A percentile compares a stretch with the other conserved stretches of the same genome.
Conservation (phyloP, 2,797 vertebrate genomes). For the Propithecus deckenii region DNA sequence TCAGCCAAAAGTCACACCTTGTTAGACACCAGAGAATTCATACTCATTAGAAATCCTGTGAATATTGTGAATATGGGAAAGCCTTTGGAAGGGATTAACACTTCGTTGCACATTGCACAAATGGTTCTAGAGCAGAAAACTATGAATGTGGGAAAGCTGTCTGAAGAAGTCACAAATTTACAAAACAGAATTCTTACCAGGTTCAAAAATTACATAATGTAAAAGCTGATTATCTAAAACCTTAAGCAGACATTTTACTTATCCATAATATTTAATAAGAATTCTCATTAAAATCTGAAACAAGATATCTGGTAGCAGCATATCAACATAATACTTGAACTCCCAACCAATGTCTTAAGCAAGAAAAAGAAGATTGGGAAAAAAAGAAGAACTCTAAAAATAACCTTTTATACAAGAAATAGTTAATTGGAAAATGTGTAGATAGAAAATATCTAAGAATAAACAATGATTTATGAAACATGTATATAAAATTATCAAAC, state of each 20-base stretch:
- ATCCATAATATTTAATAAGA: neutral
- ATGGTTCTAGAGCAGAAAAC: neutral
- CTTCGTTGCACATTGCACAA: neutral
- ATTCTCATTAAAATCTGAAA: slow-evolving; percentile 31
- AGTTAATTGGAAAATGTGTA: neutral
- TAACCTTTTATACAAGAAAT: neutral
- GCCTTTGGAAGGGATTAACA: neutral
- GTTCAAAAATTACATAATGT: neutral
- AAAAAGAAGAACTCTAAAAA: neutral
- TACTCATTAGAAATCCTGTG: slow-evolving; percentile 38
- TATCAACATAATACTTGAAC: neutral
- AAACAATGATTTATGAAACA: neutral
- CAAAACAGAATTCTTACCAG: neutral
- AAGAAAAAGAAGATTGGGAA: slow-evolving; percentile 16
- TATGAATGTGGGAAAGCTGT: neutral
- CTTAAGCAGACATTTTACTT: neutral
- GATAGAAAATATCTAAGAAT: neutral
- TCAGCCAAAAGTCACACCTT: slow-evolving; percentile 76
- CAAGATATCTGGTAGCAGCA: neutral
- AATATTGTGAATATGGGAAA: neutral
- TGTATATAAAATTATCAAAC: neutral
- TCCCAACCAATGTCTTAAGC: neutral
- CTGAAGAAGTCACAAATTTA: neutral
- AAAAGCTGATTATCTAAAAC: slow-evolving; percentile 25
- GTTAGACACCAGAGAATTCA: slow-evolving; percentile 79